Conservation (phyloP, 2,113 vertebrate species). For the Planiliza haematocheilus region DNA sequence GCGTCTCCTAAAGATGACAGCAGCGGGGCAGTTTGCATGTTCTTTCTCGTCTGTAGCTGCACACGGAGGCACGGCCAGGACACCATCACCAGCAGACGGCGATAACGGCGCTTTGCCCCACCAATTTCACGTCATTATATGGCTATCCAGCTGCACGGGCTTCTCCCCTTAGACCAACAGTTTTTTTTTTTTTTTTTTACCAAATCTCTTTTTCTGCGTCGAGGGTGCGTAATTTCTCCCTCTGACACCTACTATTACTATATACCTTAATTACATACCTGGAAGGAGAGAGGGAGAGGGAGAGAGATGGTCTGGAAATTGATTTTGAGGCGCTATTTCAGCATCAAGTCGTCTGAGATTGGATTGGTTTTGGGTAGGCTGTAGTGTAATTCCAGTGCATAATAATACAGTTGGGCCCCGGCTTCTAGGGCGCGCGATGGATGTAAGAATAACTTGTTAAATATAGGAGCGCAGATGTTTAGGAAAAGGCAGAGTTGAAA, state of each 20-base stretch:
- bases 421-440: neutral
- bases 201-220: constrained; percentile 28
- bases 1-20: neutral
- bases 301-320: constrained; percentile 7
- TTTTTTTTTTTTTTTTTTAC: constrained; percentile 8
- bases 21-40: constrained; percentile 4
- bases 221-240: constrained; percentile 30
- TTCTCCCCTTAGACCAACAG: constrained; percentile 39
- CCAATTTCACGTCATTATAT: constrained; percentile 35
- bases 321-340: constrained; percentile 18
- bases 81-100: constrained; percentile 90
- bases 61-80: neutral
- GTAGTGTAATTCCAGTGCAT: constrained; percentile 1
- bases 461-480: neutral
- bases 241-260: constrained; percentile 38
- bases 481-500: neutral
- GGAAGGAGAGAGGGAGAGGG: constrained; percentile 1
- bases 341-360: constrained; percentile 26
- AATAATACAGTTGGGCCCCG: neutral
- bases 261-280: constrained; percentile 57
- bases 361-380: neutral
- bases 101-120: constrained; percentile 80
- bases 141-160: constrained; percentile 39
- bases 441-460: neutral
- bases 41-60: neutral